Percentiles rank a stretch among this genome's conserved stretches.
phyloP scores from a whole-genome alignment of 2,888 invertebrate species.

The Neoitamus cyanurus region DNA sequence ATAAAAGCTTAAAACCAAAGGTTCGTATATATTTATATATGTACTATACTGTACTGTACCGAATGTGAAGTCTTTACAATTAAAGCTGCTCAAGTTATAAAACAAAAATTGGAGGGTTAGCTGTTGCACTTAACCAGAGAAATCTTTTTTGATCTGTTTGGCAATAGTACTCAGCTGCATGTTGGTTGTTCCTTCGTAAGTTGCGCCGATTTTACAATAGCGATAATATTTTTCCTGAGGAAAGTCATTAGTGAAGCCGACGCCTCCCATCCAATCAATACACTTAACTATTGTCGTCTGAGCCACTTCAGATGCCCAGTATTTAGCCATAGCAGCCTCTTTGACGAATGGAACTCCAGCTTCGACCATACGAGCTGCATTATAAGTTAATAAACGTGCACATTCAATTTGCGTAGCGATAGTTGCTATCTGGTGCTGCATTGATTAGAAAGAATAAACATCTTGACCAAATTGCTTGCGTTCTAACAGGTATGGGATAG shows the following conservation, averaged over 20 bases:
- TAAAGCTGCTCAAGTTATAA: too few species aligned
- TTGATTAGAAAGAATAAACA: conserved; percentile 91
- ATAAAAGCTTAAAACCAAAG: too few species aligned
- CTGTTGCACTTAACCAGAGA: not conserved
- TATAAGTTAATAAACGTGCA: conserved; percentile 90
- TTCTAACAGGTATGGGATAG: conserved; percentile 94
- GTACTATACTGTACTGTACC: too few species aligned
- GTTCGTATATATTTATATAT: too few species aligned
- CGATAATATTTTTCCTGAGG: conserved; percentile 97
- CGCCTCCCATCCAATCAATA: conserved; percentile 98
- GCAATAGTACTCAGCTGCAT: conserved; percentile 97
- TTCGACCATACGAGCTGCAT: conserved; percentile 92
- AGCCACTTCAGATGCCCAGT: conserved; percentile 90
- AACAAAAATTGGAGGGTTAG: too few species aligned
- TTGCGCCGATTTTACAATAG: conserved; percentile 95
- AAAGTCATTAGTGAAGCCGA: conserved; percentile 95
- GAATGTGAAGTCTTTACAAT: too few species aligned
- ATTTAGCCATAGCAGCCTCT: conserved; percentile 97
- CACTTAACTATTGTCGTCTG: conserved; percentile 89
- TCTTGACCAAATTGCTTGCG: conserved; percentile 93
- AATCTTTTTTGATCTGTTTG: conserved; percentile 83
- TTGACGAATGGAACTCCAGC: conserved; percentile 85
- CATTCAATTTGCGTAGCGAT: conserved; percentile 90
- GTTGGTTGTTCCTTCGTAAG: conserved; percentile 97
- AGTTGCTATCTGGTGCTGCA: conserved; percentile 95